Evolutionary conservation across 2,888 invertebrate species (phyloP).

Genomic region (Archaeoteleia sp.): DNA sequence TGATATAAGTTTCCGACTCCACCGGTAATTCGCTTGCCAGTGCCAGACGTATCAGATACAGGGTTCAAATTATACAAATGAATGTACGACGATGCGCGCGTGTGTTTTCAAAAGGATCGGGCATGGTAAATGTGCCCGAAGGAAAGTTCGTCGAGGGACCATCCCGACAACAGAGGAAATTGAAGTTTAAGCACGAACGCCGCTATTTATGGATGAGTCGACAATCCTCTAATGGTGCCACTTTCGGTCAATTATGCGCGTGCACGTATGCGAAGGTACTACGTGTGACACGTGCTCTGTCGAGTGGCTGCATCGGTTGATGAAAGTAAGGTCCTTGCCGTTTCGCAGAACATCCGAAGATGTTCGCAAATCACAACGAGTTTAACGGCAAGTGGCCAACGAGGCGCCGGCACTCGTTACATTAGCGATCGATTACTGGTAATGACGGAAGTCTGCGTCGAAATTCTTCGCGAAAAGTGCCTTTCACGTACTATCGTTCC

Average conservation of each 20-base stretch:
- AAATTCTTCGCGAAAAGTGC: conserved; percentile 41
- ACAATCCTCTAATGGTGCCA: conserved; percentile 35
- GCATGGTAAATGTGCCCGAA: conserved; percentile 29
- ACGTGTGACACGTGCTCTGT: conserved; percentile 30
- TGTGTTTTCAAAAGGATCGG: neutral
- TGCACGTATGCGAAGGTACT: conserved; percentile 40
- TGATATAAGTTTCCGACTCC: no score
- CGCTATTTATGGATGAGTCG: conserved; percentile 52
- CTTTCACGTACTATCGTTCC: conserved; percentile 41
- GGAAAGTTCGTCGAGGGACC: conserved; percentile 38
- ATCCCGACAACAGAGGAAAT: conserved; percentile 51
- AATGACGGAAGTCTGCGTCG: conserved; percentile 53
- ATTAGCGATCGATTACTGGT: conserved; percentile 53
- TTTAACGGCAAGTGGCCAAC: conserved; percentile 9
- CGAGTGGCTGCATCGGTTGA: conserved; percentile 30
- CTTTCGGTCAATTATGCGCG: conserved; percentile 53
- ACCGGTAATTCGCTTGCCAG: neutral
- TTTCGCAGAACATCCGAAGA: conserved; percentile 21
- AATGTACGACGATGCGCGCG: no score
- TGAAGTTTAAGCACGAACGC: conserved; percentile 55
- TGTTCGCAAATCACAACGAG: conserved; percentile 6
- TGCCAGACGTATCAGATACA: no score
- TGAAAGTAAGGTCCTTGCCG: conserved; percentile 19
- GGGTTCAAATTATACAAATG: no score
- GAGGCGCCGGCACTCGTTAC: conserved; percentile 20